Evolutionary conservation across 2,113 vertebrate genomes (phyloP), one percentile per base, ranked within the genome.

Genomic region (Ciconia maguari): DNA sequence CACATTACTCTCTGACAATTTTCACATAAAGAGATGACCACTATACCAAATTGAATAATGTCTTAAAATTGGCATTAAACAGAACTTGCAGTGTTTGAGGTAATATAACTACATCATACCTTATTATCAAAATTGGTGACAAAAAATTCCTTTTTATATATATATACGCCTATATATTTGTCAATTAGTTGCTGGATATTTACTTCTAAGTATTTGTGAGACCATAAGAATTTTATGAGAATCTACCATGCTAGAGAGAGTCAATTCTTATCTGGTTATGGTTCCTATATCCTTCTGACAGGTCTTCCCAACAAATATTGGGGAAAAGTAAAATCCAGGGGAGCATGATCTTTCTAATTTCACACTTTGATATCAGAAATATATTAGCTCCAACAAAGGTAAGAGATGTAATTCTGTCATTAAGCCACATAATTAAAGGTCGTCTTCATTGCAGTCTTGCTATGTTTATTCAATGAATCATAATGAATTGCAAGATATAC

Each of bases 401-500:
- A 75, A 55, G 46, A 64, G 84, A 94, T 81, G 32, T 10, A 89
- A 69, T 69, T 93, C 34, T 90, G 25, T 51, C 54, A 66, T 86
- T 79, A 88, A 90, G 54, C 9, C 82, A 86, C 34, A 70, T 85
- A 90, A 85, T 64, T 92, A 70, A 90, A 89, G 34, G 38, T 89
- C 38, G 12, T 77, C 71, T 94, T 89, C 72, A 87, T 34, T 44
- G 87, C 22, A 78, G 22, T 91, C 76, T 87, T 95, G 22, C 81
- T 89, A n/a, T 36, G 34, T 96, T 96, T 96, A 91, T 95, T 94
- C 69, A 89, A 26, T 38, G 52, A 79, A 91, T 76, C 17, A 21
- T 36, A 94, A 83, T 52, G 42, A 93, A 92, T 82, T 89, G 49
- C n/a, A 91, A 95, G 41, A 64, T 94, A 90, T 7, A 72, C 27